Evolutionary conservation across 2,888 invertebrate genomes (phyloP).

Genomic region (Pyralis farinalis): DNA sequence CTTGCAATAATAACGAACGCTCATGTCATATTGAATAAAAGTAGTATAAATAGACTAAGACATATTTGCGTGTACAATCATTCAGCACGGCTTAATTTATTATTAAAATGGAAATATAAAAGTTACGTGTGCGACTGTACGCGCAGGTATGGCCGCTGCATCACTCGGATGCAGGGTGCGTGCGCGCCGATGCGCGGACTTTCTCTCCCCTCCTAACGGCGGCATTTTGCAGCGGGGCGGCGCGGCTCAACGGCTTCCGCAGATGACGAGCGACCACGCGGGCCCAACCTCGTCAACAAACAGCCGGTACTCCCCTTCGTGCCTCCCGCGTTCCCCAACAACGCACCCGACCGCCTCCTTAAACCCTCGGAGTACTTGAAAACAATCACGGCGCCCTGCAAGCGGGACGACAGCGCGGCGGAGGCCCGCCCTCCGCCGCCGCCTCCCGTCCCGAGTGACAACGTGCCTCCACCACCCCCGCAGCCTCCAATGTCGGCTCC

Average conservation of each 20-base stretch:
- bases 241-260: conserved; percentile 63
- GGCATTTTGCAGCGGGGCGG: conserved; percentile 63
- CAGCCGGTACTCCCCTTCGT: conserved; percentile 94
- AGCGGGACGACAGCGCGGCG: conserved; percentile 74
- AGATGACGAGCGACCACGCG: conserved; percentile 78
- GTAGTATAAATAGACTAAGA: not conserved
- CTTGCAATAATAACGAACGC: not conserved
- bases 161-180: conserved; percentile 37
- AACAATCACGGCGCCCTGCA: conserved; percentile 87
- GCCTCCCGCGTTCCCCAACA: conserved; percentile 93
- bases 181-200: conserved; percentile 61
- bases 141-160: conserved; percentile 18
- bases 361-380: conserved; percentile 95
- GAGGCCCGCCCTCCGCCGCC: conserved; percentile 83
- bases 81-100: not conserved
- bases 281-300: conserved; percentile 88
- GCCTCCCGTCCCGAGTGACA: conserved; percentile 69
- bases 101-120: conserved; percentile 5
- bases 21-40: not conserved
- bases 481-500: conserved; percentile 49
- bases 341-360: conserved; percentile 91
- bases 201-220: conserved; percentile 59
- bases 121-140: conserved; percentile 15
- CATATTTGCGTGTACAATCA: conserved; percentile 1
- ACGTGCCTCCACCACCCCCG: conserved; percentile 55